Conservation (phyloP, 2,888 invertebrate genomes). For the Agonum fuliginosum region DNA sequence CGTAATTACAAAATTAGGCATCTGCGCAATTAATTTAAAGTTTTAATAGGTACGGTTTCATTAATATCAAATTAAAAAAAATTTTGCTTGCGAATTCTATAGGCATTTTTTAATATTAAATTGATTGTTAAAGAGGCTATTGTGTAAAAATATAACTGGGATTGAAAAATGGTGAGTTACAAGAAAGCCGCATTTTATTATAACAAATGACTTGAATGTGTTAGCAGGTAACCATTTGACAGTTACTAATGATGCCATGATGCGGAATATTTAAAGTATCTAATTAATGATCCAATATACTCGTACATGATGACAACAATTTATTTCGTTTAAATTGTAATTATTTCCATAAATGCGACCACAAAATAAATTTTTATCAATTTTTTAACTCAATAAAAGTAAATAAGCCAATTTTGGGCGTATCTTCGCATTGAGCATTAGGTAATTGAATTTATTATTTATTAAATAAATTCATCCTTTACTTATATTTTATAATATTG, state of each 20-base stretch:
- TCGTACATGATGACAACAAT: too few species aligned
- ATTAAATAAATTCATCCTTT: too few species aligned
- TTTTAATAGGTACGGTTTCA: not conserved
- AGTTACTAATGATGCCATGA: constrained; percentile 22
- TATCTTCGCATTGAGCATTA: too few species aligned
- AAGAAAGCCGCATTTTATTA: constrained; percentile 10
- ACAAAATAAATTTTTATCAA: too few species aligned
- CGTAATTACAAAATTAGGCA: not conserved
- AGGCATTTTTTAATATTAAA: constrained; percentile 25
- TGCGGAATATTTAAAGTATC: constrained; percentile 7
- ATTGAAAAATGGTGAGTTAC: constrained; percentile 33
- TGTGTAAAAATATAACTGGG: constrained; percentile 23
- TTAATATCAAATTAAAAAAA: not conserved
- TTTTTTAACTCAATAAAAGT: too few species aligned
- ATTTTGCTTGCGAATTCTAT: not conserved
- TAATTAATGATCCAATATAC: not conserved
- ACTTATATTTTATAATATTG: too few species aligned
- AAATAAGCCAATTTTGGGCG: too few species aligned
- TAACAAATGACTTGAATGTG: constrained; percentile 22
- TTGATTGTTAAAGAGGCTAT: constrained; percentile 1
- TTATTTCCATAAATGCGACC: too few species aligned
- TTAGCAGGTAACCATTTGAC: constrained; percentile 23
- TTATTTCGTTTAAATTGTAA: too few species aligned
- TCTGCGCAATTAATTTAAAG: not conserved
- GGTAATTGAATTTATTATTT: too few species aligned